Base-by-base conservation (phyloP, 2,113 vertebrate species). In the Charina bottae region DNA sequence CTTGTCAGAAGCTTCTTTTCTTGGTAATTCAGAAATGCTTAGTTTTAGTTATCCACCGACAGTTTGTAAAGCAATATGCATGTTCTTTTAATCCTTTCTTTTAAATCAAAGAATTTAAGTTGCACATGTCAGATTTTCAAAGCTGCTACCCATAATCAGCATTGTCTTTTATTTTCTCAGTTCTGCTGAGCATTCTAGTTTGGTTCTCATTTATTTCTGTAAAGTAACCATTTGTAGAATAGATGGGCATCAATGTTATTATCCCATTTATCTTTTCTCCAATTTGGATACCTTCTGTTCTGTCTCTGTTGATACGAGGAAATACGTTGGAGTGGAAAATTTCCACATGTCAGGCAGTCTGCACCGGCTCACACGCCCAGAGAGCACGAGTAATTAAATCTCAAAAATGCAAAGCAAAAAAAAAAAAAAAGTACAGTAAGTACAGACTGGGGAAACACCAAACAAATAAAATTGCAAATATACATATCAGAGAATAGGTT, bases 361-460 rank as follows among this genome's bases (percentile, higher is more conserved):
- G 28, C 26, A 11, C 64, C 88, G 91, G 88, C 86, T 88, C 86
- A 92, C n/a, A 90, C 17, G 59, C 62, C 58, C 37, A 88, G 4
- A 15, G n/a, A 19, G 54, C 6, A 88, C 10, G 46, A 84, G 91
- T 83, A 88, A 59, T 56, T 72, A 87, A 59, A 55, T 42, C n/a
- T 64, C 21, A 58, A 58, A 49, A 62, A 11, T 23, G 37, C 78
- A 60, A 90, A 60, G 37, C 26, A 59, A 28, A 56, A 87, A 87
- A 64, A 64, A 58, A 9, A 42, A 64, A 85, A 91, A 62, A 13
- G 28, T 54, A 28, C n/a, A 85, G 23, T 42, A 78, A 42, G n/a
- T n/a, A 42, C 33, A 10, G 33, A 78, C 33, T 42, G 72, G 17
- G 37, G 83, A 42, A 42, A n/a, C 3, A 78, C 64, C 9, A 83